phyloP scores from a whole-genome alignment of 2,888 invertebrate genomes.

The Ormyrus nitidulus region DNA sequence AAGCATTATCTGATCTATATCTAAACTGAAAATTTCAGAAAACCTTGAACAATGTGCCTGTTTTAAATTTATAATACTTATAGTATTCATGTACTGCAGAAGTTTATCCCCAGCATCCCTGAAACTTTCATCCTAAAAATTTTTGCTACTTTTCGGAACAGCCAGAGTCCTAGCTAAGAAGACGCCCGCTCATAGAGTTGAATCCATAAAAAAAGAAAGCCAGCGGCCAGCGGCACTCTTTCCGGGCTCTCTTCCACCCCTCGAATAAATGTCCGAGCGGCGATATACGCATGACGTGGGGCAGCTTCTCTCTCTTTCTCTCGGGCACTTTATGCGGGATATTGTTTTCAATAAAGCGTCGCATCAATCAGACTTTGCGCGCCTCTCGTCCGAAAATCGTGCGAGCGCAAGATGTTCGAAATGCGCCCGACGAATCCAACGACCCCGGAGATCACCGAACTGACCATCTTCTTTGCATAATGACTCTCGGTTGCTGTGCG shows the following conservation, averaged over 20 bases:
- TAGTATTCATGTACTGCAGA: too few relatives aligned
- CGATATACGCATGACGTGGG: constrained; percentile 43
- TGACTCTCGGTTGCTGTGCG: constrained; percentile 61
- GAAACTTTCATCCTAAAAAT: too few relatives aligned
- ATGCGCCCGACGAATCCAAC: constrained; percentile 66
- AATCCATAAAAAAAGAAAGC: constrained; percentile 36
- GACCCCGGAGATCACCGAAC: constrained; percentile 70
- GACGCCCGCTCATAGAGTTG: not conserved
- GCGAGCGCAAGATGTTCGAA: constrained; percentile 71
- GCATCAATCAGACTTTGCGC: constrained; percentile 73
- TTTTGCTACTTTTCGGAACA: too few relatives aligned
- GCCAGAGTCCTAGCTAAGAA: not conserved
- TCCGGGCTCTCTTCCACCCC: constrained; percentile 28
- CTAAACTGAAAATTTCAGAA: too few relatives aligned
- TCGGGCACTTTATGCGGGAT: constrained; percentile 65
- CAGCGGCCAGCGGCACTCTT: not conserved
- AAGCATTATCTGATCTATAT: too few relatives aligned
- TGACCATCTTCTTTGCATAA: constrained; percentile 76
- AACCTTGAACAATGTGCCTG: too few relatives aligned
- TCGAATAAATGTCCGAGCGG: constrained; percentile 48
- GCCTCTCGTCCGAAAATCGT: constrained; percentile 57
- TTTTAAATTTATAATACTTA: too few relatives aligned
- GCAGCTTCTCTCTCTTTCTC: constrained; percentile 6
- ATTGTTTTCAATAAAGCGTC: constrained; percentile 73
- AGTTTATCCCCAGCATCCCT: too few relatives aligned